Base-by-base conservation (phyloP, 2,888 invertebrate genomes). In the Fissipunctia ypsillon region DNA sequence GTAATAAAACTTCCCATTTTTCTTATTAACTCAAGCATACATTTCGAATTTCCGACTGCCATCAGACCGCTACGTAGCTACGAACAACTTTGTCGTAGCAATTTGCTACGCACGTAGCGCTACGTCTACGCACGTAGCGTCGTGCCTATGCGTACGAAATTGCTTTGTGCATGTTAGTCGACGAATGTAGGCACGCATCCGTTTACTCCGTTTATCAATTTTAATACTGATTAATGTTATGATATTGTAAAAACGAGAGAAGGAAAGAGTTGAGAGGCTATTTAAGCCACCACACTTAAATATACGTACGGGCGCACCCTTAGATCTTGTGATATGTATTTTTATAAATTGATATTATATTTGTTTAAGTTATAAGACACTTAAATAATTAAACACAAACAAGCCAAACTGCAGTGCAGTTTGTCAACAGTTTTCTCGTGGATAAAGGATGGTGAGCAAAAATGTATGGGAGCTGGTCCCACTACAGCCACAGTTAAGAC, bases 41-140 rank as follows among this genome's bases (percentile, higher is more conserved):
- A 43, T 52, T 35, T 12, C 0, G 6, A 43, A 14, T 43, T 43
- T 43, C 43, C 43, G 16, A 50, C 35, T 14, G 28, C 19, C 1
- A 28, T 28, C 16, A 12, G 5, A 16, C 0, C 1, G 66, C 56
- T 66, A 59, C 66, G 35, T 6, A 10, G 63, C 48, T 56, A 38
- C n/a, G 38, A 52, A 14, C 31, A 28, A 19, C 31, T 60, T 50
- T 1, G 16, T 28, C 73, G 52, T 75, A 75, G 75, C 60, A 31
- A 22, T 5, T 19, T 22, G 72, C 78, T 77, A 78, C 72, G 61
- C 73, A 66, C 78, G 78, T 78, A 78, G 73, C 78, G 10, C 3
- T 38, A 41, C 38, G 66, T 45, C 77, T 72, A 78, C 72, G 56
- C 65, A n/a, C 66, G 56, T 73, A 64, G 66, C 48, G 3, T 2